Percentiles rank a stretch among this genome's conserved stretches.
These are phyloP conservation scores for Heteropelma amictum DNA, from an alignment of 2,888 invertebrate species.

Conservation along the genomic window DNA sequence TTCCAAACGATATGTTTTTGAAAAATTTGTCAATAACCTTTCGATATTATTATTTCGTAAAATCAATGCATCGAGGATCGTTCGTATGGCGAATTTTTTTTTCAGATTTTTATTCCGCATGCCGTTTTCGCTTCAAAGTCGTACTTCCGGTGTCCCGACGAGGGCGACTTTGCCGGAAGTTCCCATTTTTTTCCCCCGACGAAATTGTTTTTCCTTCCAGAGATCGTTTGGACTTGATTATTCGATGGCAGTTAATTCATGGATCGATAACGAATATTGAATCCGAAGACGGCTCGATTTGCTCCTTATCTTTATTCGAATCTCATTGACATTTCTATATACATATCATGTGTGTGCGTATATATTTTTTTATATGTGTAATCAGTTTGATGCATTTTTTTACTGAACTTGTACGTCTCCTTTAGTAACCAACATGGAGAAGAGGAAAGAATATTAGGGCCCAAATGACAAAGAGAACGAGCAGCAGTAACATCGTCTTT, in stretches of 20 bases:
- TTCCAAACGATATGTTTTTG: too few species aligned
- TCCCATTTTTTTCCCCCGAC: too few species aligned
- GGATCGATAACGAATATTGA: not conserved
- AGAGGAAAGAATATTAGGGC: conserved; percentile 78
- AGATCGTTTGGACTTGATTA: not conserved
- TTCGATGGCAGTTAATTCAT: conserved; percentile 1
- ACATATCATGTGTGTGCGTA: conserved; percentile 27
- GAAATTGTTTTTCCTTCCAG: too few species aligned
- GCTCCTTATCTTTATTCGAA: conserved; percentile 39
- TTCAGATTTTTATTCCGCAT: too few species aligned
- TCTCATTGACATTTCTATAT: conserved; percentile 39
- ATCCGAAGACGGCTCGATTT: not conserved
- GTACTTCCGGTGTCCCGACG: too few species aligned
- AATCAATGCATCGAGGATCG: too few species aligned
- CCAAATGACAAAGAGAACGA: conserved; percentile 78
- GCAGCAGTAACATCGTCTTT: conserved; percentile 74
- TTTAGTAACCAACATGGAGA: conserved; percentile 36
- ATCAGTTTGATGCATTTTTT: conserved; percentile 5
- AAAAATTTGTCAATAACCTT: too few species aligned
- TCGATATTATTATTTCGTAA: too few species aligned
- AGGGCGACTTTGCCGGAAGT: too few species aligned
- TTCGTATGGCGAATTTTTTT: too few species aligned
- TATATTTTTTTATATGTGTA: conserved; percentile 15
- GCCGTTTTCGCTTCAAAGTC: too few species aligned
- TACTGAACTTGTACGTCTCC: not conserved